A percentile compares a stretch with the other conserved stretches of the same genome.
phyloP scores from a whole-genome alignment of 2,113 vertebrate genomes.

The Telmatochromis sp. region DNA sequence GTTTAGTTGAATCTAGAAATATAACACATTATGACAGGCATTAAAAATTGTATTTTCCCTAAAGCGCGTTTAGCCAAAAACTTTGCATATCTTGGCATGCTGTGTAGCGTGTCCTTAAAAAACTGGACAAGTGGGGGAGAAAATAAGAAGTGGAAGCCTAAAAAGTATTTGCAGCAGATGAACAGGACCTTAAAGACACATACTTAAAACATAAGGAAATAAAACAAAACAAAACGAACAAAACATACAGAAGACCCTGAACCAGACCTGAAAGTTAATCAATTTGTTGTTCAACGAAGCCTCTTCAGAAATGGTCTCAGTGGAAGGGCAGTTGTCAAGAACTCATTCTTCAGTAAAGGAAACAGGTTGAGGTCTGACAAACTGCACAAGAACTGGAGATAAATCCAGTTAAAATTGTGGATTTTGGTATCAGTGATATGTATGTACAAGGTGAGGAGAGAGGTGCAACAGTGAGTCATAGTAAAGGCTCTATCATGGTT shows the following conservation, averaged over 20 bases:
- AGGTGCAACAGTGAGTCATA: background rate
- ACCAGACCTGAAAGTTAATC: background rate
- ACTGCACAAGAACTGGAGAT: background rate
- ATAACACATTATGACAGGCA: background rate
- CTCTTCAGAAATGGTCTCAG: background rate
- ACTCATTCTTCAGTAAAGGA: background rate
- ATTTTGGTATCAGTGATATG: background rate
- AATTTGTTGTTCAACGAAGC: background rate
- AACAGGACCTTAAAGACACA: background rate
- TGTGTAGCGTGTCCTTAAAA: background rate
- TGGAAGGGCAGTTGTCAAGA: background rate
- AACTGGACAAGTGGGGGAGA: background rate
- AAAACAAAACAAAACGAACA: background rate
- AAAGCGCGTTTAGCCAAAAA: background rate
- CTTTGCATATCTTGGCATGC: background rate
- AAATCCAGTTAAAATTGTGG: rapidly evolving
- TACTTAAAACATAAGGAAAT: background rate
- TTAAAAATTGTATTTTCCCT: background rate
- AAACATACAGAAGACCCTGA: background rate
- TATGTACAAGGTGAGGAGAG: background rate
- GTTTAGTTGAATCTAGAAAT: background rate
- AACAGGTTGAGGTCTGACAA: background rate
- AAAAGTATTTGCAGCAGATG: background rate
- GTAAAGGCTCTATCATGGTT: background rate
- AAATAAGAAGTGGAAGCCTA: background rate